These are phyloP conservation scores for Drosophila teissieri DNA, from an alignment of 1,140 invertebrate genomes.

Conservation along the genomic window DNA sequence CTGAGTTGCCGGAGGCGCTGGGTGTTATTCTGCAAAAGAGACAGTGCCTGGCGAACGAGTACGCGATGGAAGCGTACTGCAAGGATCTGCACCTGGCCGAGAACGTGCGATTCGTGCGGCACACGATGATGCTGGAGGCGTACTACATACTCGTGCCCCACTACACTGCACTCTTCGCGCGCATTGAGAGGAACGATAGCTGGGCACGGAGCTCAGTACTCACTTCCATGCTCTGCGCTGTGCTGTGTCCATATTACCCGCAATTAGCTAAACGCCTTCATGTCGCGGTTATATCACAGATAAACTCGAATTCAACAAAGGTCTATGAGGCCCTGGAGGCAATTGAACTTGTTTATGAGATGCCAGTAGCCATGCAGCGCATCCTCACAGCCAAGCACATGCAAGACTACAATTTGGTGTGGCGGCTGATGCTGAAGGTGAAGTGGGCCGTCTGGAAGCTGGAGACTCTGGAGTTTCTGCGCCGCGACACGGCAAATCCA, in stretches of 20 bases:
- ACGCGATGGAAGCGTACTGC: conserved; percentile 65
- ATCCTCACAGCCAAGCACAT: conserved; percentile 55
- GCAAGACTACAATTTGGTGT: conserved; percentile 73
- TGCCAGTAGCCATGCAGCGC: conserved; percentile 41
- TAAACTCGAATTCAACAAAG: conserved; percentile 41
- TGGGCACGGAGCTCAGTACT: conserved; percentile 66
- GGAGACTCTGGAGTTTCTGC: conserved; percentile 65
- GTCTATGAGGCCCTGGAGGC: conserved; percentile 66
- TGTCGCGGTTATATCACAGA: conserved; percentile 47
- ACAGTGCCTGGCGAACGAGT: conserved; percentile 55
- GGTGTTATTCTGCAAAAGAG: conserved; percentile 47
- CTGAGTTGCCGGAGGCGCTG: conserved; percentile 31
- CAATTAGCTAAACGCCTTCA: conserved; percentile 37
- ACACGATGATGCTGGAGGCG: conserved; percentile 69
- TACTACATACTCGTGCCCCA: conserved; percentile 68
- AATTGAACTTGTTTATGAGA: conserved; percentile 57
- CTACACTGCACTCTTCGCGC: conserved; percentile 63
- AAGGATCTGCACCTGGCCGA: conserved; percentile 54
- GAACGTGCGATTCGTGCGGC: conserved; percentile 65
- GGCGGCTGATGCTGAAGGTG: conserved; percentile 71
- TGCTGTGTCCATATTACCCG: conserved; percentile 41
- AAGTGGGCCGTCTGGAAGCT: conserved; percentile 80
- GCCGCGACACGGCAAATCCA: conserved; percentile 10
- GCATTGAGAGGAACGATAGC: conserved; percentile 60
- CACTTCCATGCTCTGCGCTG: conserved; percentile 53